Percentiles rank a stretch among this genome's conserved stretches.
These are phyloP conservation scores for Prionace glauca DNA, from an alignment of 2,797 vertebrate species.

Conservation along the genomic window DNA sequence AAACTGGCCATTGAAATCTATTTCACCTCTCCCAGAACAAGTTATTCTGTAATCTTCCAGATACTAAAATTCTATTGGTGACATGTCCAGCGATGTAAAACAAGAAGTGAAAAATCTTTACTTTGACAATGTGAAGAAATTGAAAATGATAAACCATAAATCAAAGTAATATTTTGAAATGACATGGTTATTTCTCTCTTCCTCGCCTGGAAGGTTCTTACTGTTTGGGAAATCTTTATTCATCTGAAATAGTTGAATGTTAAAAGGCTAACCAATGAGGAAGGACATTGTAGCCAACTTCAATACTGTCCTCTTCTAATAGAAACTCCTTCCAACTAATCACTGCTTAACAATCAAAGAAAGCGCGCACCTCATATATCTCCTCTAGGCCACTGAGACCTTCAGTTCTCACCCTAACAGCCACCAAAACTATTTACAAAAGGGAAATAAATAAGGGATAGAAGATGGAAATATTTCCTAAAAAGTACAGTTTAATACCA, in stretches of 20 bases:
- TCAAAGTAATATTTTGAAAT: not conserved
- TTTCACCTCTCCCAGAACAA: not conserved
- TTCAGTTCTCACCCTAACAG: not conserved
- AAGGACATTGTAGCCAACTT: not conserved
- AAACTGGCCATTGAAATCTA: not conserved
- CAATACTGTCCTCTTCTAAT: not conserved
- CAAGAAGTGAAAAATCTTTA: not conserved
- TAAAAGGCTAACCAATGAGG: not conserved
- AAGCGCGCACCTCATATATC: not conserved
- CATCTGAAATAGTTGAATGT: not conserved
- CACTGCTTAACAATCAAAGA: not conserved
- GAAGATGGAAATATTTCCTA: not conserved
- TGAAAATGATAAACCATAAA: not conserved
- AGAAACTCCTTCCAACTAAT: not conserved
- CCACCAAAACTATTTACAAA: too few relatives aligned
- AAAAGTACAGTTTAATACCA: not conserved
- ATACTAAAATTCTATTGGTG: not conserved
- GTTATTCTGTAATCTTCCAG: not conserved
- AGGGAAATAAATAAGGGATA: not conserved
- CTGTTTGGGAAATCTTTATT: not conserved
- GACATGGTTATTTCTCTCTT: not conserved
- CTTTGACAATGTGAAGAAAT: slow-evolving; percentile 1
- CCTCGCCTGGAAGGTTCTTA: not conserved
- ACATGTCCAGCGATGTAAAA: not conserved
- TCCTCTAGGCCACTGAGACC: not conserved